phyloP scores from a whole-genome alignment of 2,113 vertebrate species.

The Tachysurus vachellii region DNA sequence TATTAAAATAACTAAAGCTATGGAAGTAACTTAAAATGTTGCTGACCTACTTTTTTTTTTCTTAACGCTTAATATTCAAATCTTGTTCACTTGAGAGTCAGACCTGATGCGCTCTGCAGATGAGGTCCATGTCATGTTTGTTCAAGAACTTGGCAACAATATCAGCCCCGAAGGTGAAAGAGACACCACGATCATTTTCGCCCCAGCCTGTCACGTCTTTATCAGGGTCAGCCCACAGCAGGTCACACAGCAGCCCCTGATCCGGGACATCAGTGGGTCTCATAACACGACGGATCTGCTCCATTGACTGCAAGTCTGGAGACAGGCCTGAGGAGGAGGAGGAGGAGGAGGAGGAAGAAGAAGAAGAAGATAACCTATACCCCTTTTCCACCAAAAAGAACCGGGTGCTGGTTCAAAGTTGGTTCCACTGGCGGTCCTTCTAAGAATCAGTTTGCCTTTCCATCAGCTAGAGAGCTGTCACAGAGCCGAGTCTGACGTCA shows the following conservation, averaged over 20 bases:
- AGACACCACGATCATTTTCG: slow-evolving; percentile 92
- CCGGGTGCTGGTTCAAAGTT: too few species aligned
- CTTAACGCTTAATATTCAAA: background rate
- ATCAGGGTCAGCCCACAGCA: slow-evolving; percentile 95
- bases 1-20: too few species aligned
- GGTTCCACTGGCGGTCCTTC: too few species aligned
- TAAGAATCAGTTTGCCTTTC: too few species aligned
- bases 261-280: slow-evolving; percentile 94
- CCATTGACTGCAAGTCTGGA: slow-evolving; percentile 95
- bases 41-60: background rate
- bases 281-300: slow-evolving; percentile 95
- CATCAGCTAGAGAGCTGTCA: too few species aligned
- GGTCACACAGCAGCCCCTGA: slow-evolving; percentile 92
- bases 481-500: too few species aligned
- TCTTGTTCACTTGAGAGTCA: background rate
- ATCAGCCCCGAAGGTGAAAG: slow-evolving; percentile 94
- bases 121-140: slow-evolving; percentile 96
- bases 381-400: too few species aligned
- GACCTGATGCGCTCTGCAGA: slow-evolving; percentile 96
- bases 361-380: too few species aligned
- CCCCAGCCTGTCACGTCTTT: slow-evolving; percentile 98
- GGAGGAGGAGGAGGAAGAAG: background rate
- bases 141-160: slow-evolving; percentile 96
- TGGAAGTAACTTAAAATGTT: too few species aligned
- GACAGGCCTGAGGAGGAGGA: slow-evolving; percentile 77